These are phyloP conservation scores for Meganola albula DNA, from an alignment of 2,888 invertebrate genomes.

Conservation along the genomic window DNA sequence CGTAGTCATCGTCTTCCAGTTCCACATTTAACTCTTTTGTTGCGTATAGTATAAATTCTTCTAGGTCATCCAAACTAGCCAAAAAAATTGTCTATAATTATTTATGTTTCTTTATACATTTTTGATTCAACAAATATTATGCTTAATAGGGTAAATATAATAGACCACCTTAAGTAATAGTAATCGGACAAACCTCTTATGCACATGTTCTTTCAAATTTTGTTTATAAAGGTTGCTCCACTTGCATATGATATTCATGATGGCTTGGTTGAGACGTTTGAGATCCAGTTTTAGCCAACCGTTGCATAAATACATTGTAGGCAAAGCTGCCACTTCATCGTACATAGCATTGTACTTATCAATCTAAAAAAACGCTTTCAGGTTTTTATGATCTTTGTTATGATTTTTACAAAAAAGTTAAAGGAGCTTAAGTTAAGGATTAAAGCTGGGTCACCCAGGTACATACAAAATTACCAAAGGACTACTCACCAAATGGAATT, in stretches of 20 bases:
- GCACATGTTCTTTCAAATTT: conserved; percentile 89
- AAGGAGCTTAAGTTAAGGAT: no score
- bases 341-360: conserved; percentile 89
- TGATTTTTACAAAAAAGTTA: no score
- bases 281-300: conserved; percentile 89
- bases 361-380: conserved; percentile 72
- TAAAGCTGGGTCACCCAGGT: no score
- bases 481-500: no score
- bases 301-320: conserved; percentile 81
- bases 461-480: no score
- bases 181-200: conserved; percentile 80
- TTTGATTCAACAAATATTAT: no score
- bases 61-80: conserved; percentile 87
- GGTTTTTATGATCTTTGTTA: neutral
- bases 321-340: conserved; percentile 83
- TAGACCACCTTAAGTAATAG: no score
- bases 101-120: no score
- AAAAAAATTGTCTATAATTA: no score
- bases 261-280: conserved; percentile 86
- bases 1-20: conserved; percentile 90
- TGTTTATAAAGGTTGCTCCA: conserved; percentile 94
- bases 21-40: conserved; percentile 83
- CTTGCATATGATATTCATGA: conserved; percentile 89
- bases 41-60: conserved; percentile 86
- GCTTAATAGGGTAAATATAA: no score